These are phyloP conservation scores for Gymnopithys bicolor DNA, from an alignment of 2,797 vertebrate species.

Conservation along the genomic window DNA sequence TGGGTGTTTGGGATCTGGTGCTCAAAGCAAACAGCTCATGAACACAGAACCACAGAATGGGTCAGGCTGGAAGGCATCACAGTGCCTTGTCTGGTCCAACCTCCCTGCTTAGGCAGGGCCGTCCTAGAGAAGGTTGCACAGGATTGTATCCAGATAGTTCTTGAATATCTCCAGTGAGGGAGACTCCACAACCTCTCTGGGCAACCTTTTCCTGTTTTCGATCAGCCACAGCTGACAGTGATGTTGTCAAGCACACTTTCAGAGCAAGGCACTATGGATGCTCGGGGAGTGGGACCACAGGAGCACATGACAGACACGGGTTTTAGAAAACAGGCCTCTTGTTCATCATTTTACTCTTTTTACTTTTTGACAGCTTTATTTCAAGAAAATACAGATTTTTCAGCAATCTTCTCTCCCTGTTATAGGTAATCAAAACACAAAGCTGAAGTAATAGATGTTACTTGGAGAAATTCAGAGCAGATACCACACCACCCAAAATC, in stretches of 20 bases:
- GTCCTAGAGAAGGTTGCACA: not conserved
- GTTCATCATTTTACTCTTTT: not conserved
- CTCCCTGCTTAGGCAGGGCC: not conserved
- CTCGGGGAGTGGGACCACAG: rapidly evolving
- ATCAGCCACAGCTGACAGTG: not conserved
- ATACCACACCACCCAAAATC: not conserved
- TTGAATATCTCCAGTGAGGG: not conserved
- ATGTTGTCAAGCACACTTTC: not conserved
- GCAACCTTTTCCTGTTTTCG: not conserved
- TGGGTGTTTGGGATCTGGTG: not conserved
- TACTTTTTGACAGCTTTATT: not conserved
- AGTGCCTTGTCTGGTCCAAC: not conserved
- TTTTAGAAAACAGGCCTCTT: not conserved
- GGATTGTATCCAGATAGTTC: not conserved
- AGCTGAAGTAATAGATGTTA: not conserved
- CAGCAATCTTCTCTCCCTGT: not conserved
- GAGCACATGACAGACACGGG: not conserved
- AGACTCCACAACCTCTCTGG: not conserved
- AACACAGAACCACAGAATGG: not conserved
- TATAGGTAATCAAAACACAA: not conserved
- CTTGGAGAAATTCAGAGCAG: not conserved
- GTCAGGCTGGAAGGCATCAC: not conserved
- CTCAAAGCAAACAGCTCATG: not conserved
- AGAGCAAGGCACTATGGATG: not conserved
- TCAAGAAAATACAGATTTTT: not conserved